phyloP scores from a whole-genome alignment of 2,888 invertebrate genomes.

The Troides oblongomaculatus region DNA sequence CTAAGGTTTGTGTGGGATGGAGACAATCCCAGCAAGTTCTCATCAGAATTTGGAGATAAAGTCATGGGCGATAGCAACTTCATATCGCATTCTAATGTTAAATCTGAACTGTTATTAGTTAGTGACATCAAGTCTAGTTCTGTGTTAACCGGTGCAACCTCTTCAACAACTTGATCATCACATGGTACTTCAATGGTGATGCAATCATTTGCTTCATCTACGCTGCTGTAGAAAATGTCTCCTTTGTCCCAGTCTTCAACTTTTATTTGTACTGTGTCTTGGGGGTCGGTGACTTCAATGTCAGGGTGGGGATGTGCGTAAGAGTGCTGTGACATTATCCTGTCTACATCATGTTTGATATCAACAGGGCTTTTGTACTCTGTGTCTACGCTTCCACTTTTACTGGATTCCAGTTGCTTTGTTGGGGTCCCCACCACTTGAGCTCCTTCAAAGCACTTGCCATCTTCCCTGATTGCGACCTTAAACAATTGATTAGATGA shows the following conservation, averaged over 20 bases:
- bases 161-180: slow-evolving; percentile 74
- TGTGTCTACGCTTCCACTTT: slow-evolving; percentile 73
- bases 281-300: slow-evolving; percentile 36
- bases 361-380: slow-evolving; percentile 33
- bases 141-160: slow-evolving; percentile 48
- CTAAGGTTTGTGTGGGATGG: slow-evolving; percentile 68
- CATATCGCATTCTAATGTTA: slow-evolving; percentile 64
- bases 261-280: slow-evolving; percentile 49
- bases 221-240: slow-evolving; percentile 85
- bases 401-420: slow-evolving; percentile 91
- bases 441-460: slow-evolving; percentile 76
- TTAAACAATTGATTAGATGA: slow-evolving; percentile 41
- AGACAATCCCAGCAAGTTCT: slow-evolving; percentile 60
- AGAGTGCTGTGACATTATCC: slow-evolving; percentile 75
- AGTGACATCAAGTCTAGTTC: slow-evolving; percentile 55
- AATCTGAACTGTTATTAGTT: slow-evolving; percentile 50
- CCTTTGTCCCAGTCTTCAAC: slow-evolving; percentile 68
- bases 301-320: slow-evolving; percentile 75
- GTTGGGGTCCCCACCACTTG: slow-evolving; percentile 93
- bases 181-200: slow-evolving; percentile 86
- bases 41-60: slow-evolving; percentile 58
- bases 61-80: slow-evolving; percentile 72
- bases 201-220: slow-evolving; percentile 86
- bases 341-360: slow-evolving; percentile 67
- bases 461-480: slow-evolving; percentile 62